Evolutionary conservation across 2,113 vertebrate genomes (phyloP).

Genomic region (Arothron firmamentum): DNA sequence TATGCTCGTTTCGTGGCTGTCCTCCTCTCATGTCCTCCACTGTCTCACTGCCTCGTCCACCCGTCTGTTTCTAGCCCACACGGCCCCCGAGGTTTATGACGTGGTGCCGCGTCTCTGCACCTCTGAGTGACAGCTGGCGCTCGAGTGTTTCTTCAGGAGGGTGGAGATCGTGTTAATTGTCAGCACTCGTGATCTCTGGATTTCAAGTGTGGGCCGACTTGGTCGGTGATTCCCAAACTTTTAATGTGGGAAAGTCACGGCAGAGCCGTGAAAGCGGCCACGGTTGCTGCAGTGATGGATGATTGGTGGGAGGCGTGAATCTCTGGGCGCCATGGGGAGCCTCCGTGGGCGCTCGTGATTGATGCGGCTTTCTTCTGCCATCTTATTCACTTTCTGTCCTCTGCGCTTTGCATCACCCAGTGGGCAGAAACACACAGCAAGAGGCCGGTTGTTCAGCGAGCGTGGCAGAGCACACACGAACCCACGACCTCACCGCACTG

Average conservation of each 20-base stretch:
- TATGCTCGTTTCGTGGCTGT: neutral
- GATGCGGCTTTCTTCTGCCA: constrained; percentile 33
- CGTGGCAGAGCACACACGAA: too few relatives aligned
- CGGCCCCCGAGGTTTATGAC: constrained; percentile 29
- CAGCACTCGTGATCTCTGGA: neutral
- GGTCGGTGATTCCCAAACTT: constrained; percentile 40
- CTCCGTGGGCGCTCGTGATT: constrained; percentile 48
- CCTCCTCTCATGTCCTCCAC: constrained; percentile 12
- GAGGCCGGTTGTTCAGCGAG: constrained; percentile 32
- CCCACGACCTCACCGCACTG: too few relatives aligned
- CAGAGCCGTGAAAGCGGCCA: constrained; percentile 21
- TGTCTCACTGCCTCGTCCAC: constrained; percentile 9
- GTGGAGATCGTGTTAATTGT: neutral
- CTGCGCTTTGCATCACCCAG: constrained; percentile 20
- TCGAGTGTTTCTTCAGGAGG: neutral
- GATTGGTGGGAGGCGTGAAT: constrained; percentile 49
- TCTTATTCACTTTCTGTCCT: constrained; percentile 43
- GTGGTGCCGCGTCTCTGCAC: constrained; percentile 11
- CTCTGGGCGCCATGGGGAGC: constrained; percentile 38
- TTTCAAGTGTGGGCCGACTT: constrained; percentile 15
- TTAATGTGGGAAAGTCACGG: constrained; percentile 27
- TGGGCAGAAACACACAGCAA: constrained; percentile 52
- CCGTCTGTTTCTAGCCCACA: constrained; percentile 41
- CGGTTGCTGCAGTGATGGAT: constrained; percentile 46
- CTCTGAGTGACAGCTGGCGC: constrained; percentile 11